These are phyloP conservation scores for Pitangus sulphuratus DNA, from an alignment of 2,797 vertebrate genomes.

Conservation along the genomic window DNA sequence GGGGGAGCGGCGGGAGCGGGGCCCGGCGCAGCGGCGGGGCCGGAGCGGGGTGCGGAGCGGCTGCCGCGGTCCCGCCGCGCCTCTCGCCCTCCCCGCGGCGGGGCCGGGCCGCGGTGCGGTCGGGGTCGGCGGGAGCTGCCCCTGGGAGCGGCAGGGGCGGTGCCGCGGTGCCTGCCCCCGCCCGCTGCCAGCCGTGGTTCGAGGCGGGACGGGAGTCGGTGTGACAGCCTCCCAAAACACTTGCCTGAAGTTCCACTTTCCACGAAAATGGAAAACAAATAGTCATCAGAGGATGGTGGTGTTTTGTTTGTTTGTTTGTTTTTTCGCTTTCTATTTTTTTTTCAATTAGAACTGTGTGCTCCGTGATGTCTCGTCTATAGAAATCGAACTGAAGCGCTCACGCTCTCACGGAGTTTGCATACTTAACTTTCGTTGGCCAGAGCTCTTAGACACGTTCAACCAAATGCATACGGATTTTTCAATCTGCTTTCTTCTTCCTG, in stretches of 20 bases:
- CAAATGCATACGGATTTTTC: fast-evolving
- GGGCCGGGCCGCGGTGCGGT: fast-evolving
- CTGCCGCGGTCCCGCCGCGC: neutral
- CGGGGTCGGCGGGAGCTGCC: fast-evolving
- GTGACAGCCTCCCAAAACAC: neutral
- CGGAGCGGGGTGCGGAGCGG: neutral
- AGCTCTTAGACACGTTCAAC: neutral
- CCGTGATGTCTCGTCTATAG: fast-evolving
- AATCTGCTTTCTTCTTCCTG: neutral
- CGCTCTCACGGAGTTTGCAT: neutral
- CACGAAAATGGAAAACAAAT: fast-evolving
- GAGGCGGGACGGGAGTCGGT: fast-evolving
- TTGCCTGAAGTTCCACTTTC: too few species aligned
- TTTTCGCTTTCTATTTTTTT: fast-evolving
- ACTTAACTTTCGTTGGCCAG: neutral
- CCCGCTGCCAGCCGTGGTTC: fast-evolving
- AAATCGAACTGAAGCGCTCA: neutral
- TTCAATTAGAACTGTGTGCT: neutral
- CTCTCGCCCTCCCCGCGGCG: neutral
- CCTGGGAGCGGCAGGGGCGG: too few species aligned
- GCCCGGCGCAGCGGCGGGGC: too few species aligned
- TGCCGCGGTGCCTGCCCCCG: fast-evolving
- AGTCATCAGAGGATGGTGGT: too few species aligned
- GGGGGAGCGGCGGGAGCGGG: neutral
- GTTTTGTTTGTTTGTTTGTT: too few species aligned